These are phyloP conservation scores for Herminia tarsipennalis DNA, from an alignment of 2,888 invertebrate species.

Conservation along the genomic window DNA sequence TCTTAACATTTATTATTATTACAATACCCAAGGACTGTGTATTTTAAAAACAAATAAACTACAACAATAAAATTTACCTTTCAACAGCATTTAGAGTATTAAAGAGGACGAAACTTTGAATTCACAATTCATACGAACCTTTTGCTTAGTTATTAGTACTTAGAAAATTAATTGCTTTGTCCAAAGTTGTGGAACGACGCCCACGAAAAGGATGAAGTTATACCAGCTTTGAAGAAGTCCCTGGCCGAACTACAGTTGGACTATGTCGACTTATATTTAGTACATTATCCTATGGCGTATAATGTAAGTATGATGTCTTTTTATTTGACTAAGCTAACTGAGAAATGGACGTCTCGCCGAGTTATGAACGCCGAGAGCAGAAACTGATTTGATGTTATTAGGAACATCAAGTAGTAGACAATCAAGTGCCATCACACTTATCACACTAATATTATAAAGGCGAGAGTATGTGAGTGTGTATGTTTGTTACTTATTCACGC, in stretches of 20 bases:
- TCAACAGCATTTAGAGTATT: constrained; percentile 34
- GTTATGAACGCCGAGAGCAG: too few species aligned
- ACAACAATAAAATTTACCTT: constrained; percentile 24
- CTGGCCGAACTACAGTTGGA: constrained; percentile 87
- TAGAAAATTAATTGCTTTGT: constrained; percentile 44
- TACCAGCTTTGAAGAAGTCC: constrained; percentile 87
- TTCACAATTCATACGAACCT: constrained; percentile 26
- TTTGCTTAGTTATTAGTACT: constrained; percentile 26
- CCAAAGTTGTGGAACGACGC: constrained; percentile 75
- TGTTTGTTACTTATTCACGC: too few species aligned
- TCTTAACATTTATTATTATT: constrained; percentile 23
- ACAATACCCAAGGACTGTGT: constrained; percentile 11
- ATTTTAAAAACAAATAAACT: constrained; percentile 16
- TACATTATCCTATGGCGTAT: constrained; percentile 92
- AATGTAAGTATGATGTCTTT: constrained; percentile 54
- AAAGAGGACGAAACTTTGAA: constrained; percentile 33
- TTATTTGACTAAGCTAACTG: too few species aligned
- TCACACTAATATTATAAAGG: too few species aligned
- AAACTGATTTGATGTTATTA: too few species aligned
- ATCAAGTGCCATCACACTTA: too few species aligned
- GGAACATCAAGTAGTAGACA: too few species aligned
- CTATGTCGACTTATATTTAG: constrained; percentile 92
- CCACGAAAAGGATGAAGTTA: constrained; percentile 88
- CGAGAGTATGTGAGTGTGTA: too few species aligned
- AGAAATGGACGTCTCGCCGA: too few species aligned